phyloP scores from a whole-genome alignment of 2,113 vertebrate species.

The Collichthys lucidus region DNA sequence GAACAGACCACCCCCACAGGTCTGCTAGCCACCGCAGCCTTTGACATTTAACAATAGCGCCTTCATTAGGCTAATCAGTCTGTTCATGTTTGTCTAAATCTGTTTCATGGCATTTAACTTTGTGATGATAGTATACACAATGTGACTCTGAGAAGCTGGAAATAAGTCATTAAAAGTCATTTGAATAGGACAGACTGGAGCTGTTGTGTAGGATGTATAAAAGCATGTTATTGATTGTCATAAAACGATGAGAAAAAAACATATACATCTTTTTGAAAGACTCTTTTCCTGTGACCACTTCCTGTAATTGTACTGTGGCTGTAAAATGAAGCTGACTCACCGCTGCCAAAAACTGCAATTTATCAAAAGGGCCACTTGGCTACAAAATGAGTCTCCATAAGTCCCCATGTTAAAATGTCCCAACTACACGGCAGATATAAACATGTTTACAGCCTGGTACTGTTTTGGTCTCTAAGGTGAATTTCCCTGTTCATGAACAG shows the following conservation, averaged over 20 bases:
- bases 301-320: no score
- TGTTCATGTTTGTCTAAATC: neutral
- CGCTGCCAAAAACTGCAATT: no score
- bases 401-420: no score
- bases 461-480: no score
- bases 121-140: neutral
- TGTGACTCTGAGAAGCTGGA: neutral
- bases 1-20: conserved; percentile 10
- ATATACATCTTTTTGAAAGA: no score
- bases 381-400: no score
- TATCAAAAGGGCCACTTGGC: no score
- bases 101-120: neutral
- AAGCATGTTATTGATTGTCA: neutral
- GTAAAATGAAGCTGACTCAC: no score
- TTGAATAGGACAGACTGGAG: neutral
- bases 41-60: conserved; percentile 34
- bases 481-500: no score
- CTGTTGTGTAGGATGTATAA: neutral
- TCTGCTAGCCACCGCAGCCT: neutral
- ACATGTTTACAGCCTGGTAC: no score
- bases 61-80: conserved; percentile 29
- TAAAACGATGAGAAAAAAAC: neutral
- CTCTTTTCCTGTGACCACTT: no score
- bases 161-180: neutral
- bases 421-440: no score